Evolutionary conservation across 2,888 invertebrate species (phyloP).

Genomic region (Zygaena filipendulae): DNA sequence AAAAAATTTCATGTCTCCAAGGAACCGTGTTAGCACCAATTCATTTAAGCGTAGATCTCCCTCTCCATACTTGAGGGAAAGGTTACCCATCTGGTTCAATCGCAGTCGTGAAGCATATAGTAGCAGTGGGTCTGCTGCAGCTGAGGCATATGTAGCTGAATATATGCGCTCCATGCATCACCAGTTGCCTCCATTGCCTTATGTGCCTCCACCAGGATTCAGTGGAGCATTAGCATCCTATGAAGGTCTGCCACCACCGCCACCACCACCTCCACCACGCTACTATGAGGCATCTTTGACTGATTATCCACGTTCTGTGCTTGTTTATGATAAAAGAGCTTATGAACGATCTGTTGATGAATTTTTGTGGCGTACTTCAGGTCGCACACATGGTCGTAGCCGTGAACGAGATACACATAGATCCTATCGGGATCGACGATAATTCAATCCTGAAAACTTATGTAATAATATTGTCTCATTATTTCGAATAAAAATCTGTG

Average conservation of each 20-base stretch:
- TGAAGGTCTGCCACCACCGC: constrained; percentile 75
- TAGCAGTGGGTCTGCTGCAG: constrained; percentile 66
- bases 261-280: constrained; percentile 74
- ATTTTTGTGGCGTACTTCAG: constrained; percentile 84
- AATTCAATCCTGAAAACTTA: constrained; percentile 32
- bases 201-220: constrained; percentile 73
- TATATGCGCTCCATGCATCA: constrained; percentile 91
- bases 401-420: constrained; percentile 67
- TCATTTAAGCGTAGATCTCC: constrained; percentile 68
- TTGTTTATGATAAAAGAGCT: constrained; percentile 77
- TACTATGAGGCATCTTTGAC: constrained; percentile 73
- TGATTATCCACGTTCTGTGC: constrained; percentile 77
- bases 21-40: constrained; percentile 69
- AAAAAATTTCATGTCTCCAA: constrained; percentile 72
- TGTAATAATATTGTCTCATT: constrained; percentile 47
- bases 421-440: constrained; percentile 72
- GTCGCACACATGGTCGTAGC: constrained; percentile 72
- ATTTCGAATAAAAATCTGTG: constrained; percentile 57
- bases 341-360: constrained; percentile 92
- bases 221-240: constrained; percentile 61
- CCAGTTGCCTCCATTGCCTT: constrained; percentile 86
- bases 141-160: constrained; percentile 89
- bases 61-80: constrained; percentile 69
- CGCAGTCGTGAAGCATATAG: constrained; percentile 53
- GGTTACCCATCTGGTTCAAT: constrained; percentile 73